Conservation (phyloP, 2,797 vertebrate species). For the Acomys russatus region DNA sequence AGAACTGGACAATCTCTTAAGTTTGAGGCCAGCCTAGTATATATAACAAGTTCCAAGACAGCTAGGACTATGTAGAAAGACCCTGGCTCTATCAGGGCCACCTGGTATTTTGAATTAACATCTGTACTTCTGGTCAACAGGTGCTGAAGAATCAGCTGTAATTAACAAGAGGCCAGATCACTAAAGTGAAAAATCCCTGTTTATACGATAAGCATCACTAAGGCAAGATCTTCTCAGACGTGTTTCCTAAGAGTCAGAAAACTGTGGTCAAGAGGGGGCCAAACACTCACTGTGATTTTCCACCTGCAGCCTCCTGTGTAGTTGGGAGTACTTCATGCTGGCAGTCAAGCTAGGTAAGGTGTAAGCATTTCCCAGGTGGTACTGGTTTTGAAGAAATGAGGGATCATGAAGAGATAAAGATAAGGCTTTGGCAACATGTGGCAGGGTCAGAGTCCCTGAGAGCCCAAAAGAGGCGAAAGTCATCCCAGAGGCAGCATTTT, state of each 20-base stretch:
- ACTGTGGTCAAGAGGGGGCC: not conserved
- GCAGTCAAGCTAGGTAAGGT: not conserved
- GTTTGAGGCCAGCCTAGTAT: not conserved
- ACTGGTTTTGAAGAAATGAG: not conserved
- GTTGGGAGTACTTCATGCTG: not conserved
- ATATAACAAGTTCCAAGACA: not conserved
- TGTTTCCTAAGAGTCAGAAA: not conserved
- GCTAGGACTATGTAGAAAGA: not conserved
- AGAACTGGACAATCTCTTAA: not conserved
- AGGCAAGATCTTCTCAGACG: not conserved
- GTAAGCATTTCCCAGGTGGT: not conserved
- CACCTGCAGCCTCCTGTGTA: not conserved
- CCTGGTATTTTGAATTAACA: not conserved
- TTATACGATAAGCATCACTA: not conserved
- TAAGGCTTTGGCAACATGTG: not conserved
- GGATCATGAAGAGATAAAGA: not conserved
- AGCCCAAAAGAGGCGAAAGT: not conserved
- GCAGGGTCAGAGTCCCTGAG: not conserved
- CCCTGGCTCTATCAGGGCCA: not conserved
- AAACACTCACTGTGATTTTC: not conserved
- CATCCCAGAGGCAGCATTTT: not conserved
- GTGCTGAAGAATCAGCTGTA: not conserved
- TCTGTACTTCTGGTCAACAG: not conserved
- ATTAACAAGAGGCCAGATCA: not conserved
- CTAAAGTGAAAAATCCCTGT: not conserved